Percentiles rank a stretch among this genome's conserved stretches.
Conservation (phyloP, 2,888 invertebrate species). For the Stenodera caucasica region DNA sequence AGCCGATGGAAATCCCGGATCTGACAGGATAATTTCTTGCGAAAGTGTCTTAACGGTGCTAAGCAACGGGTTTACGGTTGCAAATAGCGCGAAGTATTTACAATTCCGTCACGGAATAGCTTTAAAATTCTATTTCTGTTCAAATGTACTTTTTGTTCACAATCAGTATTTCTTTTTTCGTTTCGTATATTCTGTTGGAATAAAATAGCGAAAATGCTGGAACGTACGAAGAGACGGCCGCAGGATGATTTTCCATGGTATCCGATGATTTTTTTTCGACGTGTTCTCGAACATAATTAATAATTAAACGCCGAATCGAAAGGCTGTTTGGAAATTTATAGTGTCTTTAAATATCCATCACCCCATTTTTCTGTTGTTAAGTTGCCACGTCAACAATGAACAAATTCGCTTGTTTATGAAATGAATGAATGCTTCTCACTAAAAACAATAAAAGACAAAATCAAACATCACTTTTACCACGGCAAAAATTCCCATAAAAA, state of each 20-base stretch:
- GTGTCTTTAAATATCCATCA: not conserved
- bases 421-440: conserved; percentile 30
- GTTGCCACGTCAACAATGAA: conserved; percentile 5
- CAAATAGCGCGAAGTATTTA: conserved; percentile 17
- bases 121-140: conserved; percentile 19
- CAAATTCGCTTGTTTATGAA: conserved; percentile 15
- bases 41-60: conserved; percentile 8
- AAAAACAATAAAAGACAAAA: conserved; percentile 50
- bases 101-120: conserved; percentile 19
- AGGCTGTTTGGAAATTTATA: not conserved
- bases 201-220: not conserved
- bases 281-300: not conserved
- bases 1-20: not conserved
- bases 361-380: not conserved
- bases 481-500: conserved; percentile 50
- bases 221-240: not conserved
- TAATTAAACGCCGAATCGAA: too few species aligned
- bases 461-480: conserved; percentile 53
- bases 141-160: not conserved
- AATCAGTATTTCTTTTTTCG: not conserved
- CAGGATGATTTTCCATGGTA: not conserved
- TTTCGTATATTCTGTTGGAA: not conserved
- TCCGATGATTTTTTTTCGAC: not conserved
- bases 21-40: conserved; percentile 3
- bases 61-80: conserved; percentile 5